Evolutionary conservation across 2,888 invertebrate species (phyloP).

Genomic region (Perizoma affinitatum): DNA sequence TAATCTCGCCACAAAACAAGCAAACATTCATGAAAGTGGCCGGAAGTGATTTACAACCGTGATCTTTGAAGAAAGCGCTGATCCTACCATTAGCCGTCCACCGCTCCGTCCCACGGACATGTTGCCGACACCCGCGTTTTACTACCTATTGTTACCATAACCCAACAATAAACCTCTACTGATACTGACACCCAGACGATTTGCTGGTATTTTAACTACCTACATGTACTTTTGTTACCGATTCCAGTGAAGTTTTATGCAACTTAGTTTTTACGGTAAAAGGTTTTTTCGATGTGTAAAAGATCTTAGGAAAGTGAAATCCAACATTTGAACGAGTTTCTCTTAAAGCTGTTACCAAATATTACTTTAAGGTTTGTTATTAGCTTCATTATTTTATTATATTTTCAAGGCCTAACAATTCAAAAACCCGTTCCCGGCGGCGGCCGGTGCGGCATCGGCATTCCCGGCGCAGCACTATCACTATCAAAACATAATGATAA

Average conservation of each 20-base stretch:
- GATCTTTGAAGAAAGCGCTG: slow-evolving; percentile 26
- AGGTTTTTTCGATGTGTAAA: no score
- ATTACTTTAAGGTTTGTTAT: neutral
- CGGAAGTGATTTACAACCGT: slow-evolving; percentile 22
- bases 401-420: neutral
- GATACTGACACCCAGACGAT: neutral
- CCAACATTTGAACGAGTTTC: no score
- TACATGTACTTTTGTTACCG: neutral
- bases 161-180: neutral
- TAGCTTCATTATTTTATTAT: slow-evolving; percentile 5
- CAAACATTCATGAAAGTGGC: slow-evolving; percentile 17
- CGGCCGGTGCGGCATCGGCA: neutral
- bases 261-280: slow-evolving; percentile 15
- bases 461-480: no score
- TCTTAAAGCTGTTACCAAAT: no score
- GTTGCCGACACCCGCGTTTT: neutral
- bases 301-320: neutral
- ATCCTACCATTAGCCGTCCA: neutral
- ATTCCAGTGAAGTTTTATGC: slow-evolving; percentile 3
- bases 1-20: slow-evolving; percentile 15
- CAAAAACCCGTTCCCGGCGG: neutral
- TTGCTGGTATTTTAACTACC: neutral
- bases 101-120: neutral
- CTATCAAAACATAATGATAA: slow-evolving; percentile 5
- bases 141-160: neutral